Base-by-base conservation (phyloP, 1,140 invertebrate species). In the Acromyrmex charruanus region DNA sequence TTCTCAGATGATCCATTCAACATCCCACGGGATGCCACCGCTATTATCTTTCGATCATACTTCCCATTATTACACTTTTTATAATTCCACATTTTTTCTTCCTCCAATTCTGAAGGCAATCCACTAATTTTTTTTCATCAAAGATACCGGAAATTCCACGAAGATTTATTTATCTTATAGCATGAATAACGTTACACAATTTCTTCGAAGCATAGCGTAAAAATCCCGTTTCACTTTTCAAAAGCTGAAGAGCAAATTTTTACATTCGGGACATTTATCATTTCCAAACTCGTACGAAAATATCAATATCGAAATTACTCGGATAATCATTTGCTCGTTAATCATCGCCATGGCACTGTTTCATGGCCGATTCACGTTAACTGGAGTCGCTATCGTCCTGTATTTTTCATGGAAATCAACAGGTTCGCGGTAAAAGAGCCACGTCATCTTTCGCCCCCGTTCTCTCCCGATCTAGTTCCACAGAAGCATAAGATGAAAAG, bases 401-500 rank as follows among this genome's bases (percentile, higher is more conserved):
- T 89, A 90, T 90, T 90, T 90, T 89, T 90, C 89, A 86, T 75
- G 55, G 69, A 61, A 87, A 90, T 90, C 89, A 90, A 90, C 89
- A 90, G 89, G 89, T 90, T 87, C 86, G 55, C 63, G 74, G 21
- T 69, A 82, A 90, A 90, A 90, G 75, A 87, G 88, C 71, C 55
- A 75, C 69, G 88, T 90, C 89, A 90, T 90, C 85, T 89, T 79
- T 44, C 72, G 63, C 74, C 68, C 51, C 44, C 49, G 25, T 82
- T 86, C 72, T 66, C 66, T 79, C 61, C 16, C 35, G 49, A 66
- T 79, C 44, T 71, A 49, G 18, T 25, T 75, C 39, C 68, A 35
- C 4, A 51, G 68, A 59, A 72, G 59, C 58, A 51, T 28, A 4
- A 44, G 12, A 61, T 74, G 59, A 72, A 58, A 55, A n/a, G 55